phyloP scores from a whole-genome alignment of 2,113 vertebrate genomes.

The Trematocara marginatum region DNA sequence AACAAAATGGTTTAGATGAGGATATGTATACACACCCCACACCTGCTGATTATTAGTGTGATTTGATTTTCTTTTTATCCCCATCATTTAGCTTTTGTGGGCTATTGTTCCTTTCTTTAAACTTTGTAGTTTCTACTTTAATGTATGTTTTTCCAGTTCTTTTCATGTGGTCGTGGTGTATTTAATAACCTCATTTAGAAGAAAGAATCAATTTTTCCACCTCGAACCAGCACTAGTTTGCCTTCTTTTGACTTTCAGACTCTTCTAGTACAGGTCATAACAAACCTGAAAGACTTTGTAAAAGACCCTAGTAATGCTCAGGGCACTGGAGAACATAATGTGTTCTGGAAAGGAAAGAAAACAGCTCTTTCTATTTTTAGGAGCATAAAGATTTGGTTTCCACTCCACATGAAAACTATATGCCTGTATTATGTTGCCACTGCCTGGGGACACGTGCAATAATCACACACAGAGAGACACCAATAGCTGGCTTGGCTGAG shows the following conservation, averaged over 20 bases:
- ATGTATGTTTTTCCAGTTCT: neutral
- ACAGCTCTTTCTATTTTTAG: slow-evolving; percentile 59
- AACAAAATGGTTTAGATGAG: neutral
- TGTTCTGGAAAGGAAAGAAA: slow-evolving; percentile 51
- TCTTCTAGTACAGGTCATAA: slow-evolving; percentile 4
- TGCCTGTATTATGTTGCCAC: slow-evolving; percentile 52
- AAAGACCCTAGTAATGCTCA: slow-evolving; percentile 27
- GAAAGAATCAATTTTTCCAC: neutral
- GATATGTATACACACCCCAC: neutral
- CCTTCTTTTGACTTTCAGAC: slow-evolving; percentile 24
- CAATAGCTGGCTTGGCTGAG: neutral
- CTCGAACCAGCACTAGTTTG: neutral
- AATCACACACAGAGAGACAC: slow-evolving; percentile 12
- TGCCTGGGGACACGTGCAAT: slow-evolving; percentile 39
- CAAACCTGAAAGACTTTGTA: slow-evolving; percentile 43
- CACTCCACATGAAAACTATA: slow-evolving; percentile 64
- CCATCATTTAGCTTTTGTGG: neutral
- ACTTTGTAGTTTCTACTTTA: neutral
- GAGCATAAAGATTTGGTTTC: slow-evolving; percentile 61
- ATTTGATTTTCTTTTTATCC: neutral
- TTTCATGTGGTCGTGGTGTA: neutral
- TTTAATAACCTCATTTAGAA: neutral
- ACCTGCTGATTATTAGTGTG: neutral
- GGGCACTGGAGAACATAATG: slow-evolving; percentile 42
- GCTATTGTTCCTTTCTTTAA: neutral